phyloP scores from a whole-genome alignment of 1,140 invertebrate genomes.

The Drosophila trapezifrons region DNA sequence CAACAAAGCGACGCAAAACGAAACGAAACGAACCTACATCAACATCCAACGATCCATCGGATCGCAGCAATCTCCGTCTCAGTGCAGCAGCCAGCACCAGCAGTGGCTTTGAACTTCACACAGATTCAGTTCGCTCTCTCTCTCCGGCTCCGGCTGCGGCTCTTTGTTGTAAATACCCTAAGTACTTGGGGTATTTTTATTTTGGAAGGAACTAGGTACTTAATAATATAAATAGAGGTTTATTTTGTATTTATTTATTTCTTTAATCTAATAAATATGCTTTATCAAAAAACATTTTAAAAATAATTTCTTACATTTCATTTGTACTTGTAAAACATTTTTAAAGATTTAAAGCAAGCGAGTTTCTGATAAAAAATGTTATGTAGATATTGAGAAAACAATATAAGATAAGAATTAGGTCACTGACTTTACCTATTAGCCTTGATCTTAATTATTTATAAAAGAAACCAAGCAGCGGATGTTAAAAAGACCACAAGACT shows the following conservation, averaged over 20 bases:
- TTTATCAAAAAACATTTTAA: too few relatives aligned
- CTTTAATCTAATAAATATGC: too few relatives aligned
- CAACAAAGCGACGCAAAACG: slow-evolving; percentile 51
- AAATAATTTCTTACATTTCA: too few relatives aligned
- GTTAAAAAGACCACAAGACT: neutral
- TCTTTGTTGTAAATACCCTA: slow-evolving; percentile 42
- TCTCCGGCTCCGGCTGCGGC: slow-evolving; percentile 13
- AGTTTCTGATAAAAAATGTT: too few relatives aligned
- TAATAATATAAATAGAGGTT: neutral
- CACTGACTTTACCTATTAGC: neutral
- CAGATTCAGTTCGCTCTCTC: slow-evolving; percentile 47
- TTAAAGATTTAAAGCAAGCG: too few relatives aligned
- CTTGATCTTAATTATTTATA: neutral
- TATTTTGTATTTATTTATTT: neutral
- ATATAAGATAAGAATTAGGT: too few relatives aligned
- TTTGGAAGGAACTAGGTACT: neutral
- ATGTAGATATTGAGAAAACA: too few relatives aligned
- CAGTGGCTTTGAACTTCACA: slow-evolving; percentile 82
- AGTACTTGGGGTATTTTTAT: neutral
- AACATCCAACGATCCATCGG: slow-evolving; percentile 53
- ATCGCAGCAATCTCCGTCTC: slow-evolving; percentile 45
- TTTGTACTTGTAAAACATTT: neutral
- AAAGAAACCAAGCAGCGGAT: slow-evolving; percentile 3
- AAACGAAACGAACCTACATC: slow-evolving; percentile 72
- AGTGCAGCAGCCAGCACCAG: slow-evolving; percentile 36